A percentile compares a stretch with the other conserved stretches of the same genome.
Evolutionary conservation across 2,888 invertebrate species (phyloP).

Genomic region (Melipona bicolor): DNA sequence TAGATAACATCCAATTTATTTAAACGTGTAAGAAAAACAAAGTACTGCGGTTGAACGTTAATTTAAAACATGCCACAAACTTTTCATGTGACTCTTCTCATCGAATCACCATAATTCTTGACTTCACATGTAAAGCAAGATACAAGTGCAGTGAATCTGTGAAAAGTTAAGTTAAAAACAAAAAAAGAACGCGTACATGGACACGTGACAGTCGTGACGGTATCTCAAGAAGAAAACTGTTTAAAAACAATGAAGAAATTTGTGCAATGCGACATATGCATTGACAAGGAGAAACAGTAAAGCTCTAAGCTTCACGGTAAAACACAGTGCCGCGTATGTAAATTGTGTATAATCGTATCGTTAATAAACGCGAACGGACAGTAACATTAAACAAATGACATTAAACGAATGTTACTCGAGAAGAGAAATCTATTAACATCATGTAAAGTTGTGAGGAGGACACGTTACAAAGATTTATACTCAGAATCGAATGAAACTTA

Average conservation of each 20-base stretch:
- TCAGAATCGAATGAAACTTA: conserved; percentile 10
- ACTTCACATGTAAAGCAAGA: conserved; percentile 41
- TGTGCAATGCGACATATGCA: conserved; percentile 42
- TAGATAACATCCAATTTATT: conserved; percentile 64
- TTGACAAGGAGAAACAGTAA: conserved; percentile 33
- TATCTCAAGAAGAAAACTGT: conserved; percentile 42
- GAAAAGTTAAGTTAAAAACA: conserved; percentile 23
- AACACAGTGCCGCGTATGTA: conserved; percentile 71
- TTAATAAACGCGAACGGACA: conserved; percentile 47
- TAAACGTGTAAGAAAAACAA: conserved; percentile 52
- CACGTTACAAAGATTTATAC: conserved; percentile 36
- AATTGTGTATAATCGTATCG: conserved; percentile 72
- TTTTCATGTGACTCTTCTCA: conserved; percentile 48
- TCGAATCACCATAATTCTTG: conserved; percentile 55
- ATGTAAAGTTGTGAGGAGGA: conserved; percentile 16
- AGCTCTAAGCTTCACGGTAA: conserved; percentile 49
- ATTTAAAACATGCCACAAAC: conserved; percentile 43
- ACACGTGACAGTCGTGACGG: conserved; percentile 48
- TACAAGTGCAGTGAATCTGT: conserved; percentile 63
- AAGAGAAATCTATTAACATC: conserved; percentile 33
- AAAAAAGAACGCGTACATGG: conserved; percentile 61
- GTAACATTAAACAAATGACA: conserved; percentile 47
- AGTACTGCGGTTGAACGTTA: conserved; percentile 42
- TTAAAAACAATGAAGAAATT: conserved; percentile 42
- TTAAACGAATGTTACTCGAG: conserved; percentile 20